phyloP scores from a whole-genome alignment of 1,140 invertebrate species.

The Spodoptera frugiperda region DNA sequence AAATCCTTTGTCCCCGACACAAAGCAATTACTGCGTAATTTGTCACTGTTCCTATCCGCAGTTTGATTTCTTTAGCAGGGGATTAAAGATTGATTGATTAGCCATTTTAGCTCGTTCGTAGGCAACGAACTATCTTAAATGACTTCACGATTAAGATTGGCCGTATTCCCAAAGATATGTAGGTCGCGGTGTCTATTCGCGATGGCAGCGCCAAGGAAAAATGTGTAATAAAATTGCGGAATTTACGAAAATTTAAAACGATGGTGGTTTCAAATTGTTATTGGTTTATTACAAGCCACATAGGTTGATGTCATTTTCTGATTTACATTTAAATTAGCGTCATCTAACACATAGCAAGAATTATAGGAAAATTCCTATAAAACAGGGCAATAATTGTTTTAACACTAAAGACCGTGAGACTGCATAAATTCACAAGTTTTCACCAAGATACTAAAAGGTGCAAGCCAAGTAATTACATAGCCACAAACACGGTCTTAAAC shows the following conservation, averaged over 20 bases:
- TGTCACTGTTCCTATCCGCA: conserved; percentile 68
- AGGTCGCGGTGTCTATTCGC: conserved; percentile 29
- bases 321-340: no score
- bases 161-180: conserved; percentile 37
- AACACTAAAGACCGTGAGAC: neutral
- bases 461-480: conserved; percentile 33
- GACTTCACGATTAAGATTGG: conserved; percentile 43
- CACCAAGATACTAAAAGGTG: conserved; percentile 18
- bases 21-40: conserved; percentile 76
- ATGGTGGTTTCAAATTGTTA: neutral
- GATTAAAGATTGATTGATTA: conserved; percentile 77
- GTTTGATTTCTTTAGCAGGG: conserved; percentile 69
- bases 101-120: conserved; percentile 52
- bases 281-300: neutral
- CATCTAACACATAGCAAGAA: no score
- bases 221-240: conserved; percentile 30
- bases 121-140: conserved; percentile 40
- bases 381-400: neutral
- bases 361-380: no score
- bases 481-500: conserved; percentile 14
- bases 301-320: no score
- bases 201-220: conserved; percentile 42
- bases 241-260: conserved; percentile 10
- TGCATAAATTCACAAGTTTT: conserved; percentile 8
- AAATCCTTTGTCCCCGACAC: conserved; percentile 62